A percentile compares a stretch with the other conserved stretches of the same genome.
Evolutionary conservation across 2,888 invertebrate species (phyloP).

Genomic region (Pachydiplax longipennis): DNA sequence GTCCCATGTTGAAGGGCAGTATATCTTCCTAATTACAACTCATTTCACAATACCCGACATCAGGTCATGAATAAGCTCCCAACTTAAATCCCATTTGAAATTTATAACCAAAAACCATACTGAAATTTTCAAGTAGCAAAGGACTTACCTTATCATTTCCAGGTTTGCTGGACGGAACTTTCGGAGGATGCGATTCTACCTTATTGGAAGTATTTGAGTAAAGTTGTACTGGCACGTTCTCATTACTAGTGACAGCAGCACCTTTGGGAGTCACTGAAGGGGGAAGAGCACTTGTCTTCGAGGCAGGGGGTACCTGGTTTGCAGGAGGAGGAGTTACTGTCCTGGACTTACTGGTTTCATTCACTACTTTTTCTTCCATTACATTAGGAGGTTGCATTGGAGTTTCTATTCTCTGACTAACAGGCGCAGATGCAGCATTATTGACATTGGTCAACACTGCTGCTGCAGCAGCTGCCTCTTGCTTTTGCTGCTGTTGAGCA

Average conservation of each 20-base stretch:
- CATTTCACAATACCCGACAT: too few relatives aligned
- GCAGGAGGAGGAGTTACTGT: background rate
- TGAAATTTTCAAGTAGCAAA: too few relatives aligned
- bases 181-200: background rate
- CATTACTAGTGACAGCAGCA: background rate
- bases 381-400: background rate
- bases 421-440: background rate
- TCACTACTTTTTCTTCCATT: background rate
- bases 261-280: background rate
- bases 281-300: background rate
- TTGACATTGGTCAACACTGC: background rate
- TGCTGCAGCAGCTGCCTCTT: background rate
- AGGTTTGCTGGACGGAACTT: slow-evolving; percentile 28
- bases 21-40: too few relatives aligned
- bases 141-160: background rate
- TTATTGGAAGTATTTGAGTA: background rate
- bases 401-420: slow-evolving; percentile 16
- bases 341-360: background rate
- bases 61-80: too few relatives aligned
- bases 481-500: slow-evolving; percentile 18
- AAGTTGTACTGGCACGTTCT: background rate
- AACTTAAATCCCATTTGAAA: too few relatives aligned
- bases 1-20: too few relatives aligned
- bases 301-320: background rate
- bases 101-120: too few relatives aligned